Percentiles rank a stretch among this genome's conserved stretches.
These are phyloP conservation scores for Leptinotarsa rubiginosa DNA, from an alignment of 2,888 invertebrate species.

Conservation along the genomic window DNA sequence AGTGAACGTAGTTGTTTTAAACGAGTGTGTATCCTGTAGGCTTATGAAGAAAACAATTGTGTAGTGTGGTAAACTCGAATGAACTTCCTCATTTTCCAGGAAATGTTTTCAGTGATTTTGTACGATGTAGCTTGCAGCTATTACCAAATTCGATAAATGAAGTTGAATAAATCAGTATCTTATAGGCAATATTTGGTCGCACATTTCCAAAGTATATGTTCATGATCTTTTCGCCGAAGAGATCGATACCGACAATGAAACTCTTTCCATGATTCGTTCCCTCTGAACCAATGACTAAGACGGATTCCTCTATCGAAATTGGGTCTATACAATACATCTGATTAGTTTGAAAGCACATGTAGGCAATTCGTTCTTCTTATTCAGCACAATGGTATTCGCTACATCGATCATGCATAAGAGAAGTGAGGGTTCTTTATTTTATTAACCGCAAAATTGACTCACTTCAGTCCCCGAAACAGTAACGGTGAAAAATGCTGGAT, in stretches of 20 bases:
- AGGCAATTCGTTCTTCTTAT: conserved; percentile 44
- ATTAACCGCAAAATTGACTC: conserved; percentile 59
- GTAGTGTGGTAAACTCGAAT: too few species aligned
- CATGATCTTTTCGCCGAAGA: too few species aligned
- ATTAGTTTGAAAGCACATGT: conserved; percentile 52
- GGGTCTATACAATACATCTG: conserved; percentile 55
- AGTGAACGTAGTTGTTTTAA: too few species aligned
- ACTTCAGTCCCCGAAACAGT: conserved; percentile 42
- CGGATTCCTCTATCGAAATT: conserved; percentile 51
- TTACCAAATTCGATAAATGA: too few species aligned
- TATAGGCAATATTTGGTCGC: too few species aligned
- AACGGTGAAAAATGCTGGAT: conserved; percentile 18
- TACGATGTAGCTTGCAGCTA: too few species aligned
- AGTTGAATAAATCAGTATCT: too few species aligned
- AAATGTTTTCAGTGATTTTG: too few species aligned
- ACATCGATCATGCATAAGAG: conserved; percentile 56
- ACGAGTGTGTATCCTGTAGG: too few species aligned
- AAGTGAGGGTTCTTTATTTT: conserved; percentile 56
- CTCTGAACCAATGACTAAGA: conserved; percentile 51
- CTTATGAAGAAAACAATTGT: too few species aligned
- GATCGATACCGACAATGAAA: conserved; percentile 29
- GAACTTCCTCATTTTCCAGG: too few species aligned
- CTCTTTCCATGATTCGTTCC: conserved; percentile 41
- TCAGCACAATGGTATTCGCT: conserved; percentile 41
- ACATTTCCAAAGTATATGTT: too few species aligned